Percentiles rank a stretch among this genome's conserved stretches.
Evolutionary conservation across 2,888 invertebrate species (phyloP).

Genomic region (Diplolepis rosae): DNA sequence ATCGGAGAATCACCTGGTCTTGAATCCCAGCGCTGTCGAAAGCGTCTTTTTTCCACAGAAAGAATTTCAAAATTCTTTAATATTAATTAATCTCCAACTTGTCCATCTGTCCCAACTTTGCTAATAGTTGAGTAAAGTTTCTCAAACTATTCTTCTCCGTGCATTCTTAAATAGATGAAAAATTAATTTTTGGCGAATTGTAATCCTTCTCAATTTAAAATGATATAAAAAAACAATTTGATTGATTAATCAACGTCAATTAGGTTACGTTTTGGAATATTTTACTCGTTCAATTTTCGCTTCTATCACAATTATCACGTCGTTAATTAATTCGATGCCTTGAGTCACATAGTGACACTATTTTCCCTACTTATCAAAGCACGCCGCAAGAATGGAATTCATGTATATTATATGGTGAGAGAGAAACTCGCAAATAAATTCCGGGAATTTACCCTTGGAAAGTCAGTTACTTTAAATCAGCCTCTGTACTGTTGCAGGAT

Average conservation of each 20-base stretch:
- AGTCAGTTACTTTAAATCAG: constrained; percentile 29
- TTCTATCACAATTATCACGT: constrained; percentile 26
- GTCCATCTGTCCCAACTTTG: too few species aligned
- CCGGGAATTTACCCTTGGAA: constrained; percentile 26
- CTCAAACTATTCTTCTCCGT: too few species aligned
- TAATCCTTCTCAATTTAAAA: too few species aligned
- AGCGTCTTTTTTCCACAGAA: too few species aligned
- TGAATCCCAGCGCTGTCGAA: too few species aligned
- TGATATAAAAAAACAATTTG: constrained; percentile 6
- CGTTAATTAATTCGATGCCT: constrained; percentile 17
- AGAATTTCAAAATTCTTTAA: too few species aligned
- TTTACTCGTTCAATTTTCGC: constrained; percentile 16
- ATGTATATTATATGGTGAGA: constrained; percentile 19
- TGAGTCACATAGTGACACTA: constrained; percentile 6
- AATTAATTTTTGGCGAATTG: too few species aligned
- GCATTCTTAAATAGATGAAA: too few species aligned
- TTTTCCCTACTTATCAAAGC: constrained; percentile 23
- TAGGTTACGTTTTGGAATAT: background rate
- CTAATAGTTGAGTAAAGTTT: too few species aligned
- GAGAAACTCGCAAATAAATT: constrained; percentile 27
- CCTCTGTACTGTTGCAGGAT: background rate
- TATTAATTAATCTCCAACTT: too few species aligned
- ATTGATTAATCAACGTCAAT: constrained; percentile 20
- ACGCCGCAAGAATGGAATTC: constrained; percentile 26
- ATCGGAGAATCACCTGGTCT: too few species aligned